Evolutionary conservation across 1,140 invertebrate species (phyloP).

Genomic region (Aplysia californica): DNA sequence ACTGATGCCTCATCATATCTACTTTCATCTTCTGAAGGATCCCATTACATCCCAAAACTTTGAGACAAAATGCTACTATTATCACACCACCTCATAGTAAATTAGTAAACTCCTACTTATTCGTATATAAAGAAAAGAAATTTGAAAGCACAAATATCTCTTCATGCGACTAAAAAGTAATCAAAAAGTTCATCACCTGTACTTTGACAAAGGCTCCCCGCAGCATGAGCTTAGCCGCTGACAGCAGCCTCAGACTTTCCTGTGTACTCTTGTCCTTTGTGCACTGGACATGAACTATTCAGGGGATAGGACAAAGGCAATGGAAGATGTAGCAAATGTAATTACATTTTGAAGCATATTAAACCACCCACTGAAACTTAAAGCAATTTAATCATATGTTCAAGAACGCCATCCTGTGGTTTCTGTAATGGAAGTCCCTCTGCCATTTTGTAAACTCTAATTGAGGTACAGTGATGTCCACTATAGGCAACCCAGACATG

Average conservation of each 20-base stretch:
- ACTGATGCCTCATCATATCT: no score
- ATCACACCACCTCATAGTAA: neutral
- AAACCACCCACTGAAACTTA: neutral
- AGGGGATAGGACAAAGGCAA: neutral
- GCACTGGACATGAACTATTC: conserved; percentile 32
- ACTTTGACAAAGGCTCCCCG: conserved; percentile 52
- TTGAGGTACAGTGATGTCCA: no score
- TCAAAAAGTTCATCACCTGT: conserved; percentile 33
- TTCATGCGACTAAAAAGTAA: conserved; percentile 10
- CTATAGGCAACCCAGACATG: no score
- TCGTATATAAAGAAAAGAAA: neutral
- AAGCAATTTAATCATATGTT: no score
- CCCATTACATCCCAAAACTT: no score
- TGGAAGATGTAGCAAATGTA: neutral
- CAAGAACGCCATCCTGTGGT: neutral
- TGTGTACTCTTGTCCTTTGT: neutral
- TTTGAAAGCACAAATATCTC: neutral
- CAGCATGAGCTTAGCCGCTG: conserved; percentile 58
- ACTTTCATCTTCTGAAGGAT: no score
- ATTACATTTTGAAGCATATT: neutral
- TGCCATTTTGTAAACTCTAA: no score
- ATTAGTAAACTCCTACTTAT: neutral
- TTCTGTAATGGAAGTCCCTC: no score
- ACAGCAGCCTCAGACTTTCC: conserved; percentile 35
- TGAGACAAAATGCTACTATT: neutral